phyloP scores from a whole-genome alignment of 1,140 invertebrate genomes.

The Laodelphax striatellus region DNA sequence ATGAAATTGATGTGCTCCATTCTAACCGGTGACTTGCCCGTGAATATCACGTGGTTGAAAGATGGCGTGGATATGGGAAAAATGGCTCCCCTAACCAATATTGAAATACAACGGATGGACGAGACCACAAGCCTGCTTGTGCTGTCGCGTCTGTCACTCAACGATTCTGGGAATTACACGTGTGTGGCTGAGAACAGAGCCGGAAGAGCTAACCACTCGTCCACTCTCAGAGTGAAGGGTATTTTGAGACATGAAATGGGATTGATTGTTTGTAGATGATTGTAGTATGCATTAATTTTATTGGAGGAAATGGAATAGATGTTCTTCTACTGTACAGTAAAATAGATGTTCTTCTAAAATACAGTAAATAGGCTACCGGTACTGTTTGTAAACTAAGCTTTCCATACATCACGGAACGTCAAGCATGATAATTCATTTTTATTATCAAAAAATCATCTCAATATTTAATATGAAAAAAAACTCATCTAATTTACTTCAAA shows the following conservation, averaged over 20 bases:
- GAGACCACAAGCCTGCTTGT: conserved; percentile 29
- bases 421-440: no score
- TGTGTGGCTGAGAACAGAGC: conserved; percentile 36
- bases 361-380: no score
- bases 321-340: no score
- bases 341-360: no score
- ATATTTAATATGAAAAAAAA: no score
- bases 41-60: conserved; percentile 55
- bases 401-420: no score
- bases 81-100: conserved; percentile 19
- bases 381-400: no score
- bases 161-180: conserved; percentile 37
- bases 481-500: no score
- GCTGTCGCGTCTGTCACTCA: conserved; percentile 27
- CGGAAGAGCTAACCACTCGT: conserved; percentile 21
- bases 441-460: no score
- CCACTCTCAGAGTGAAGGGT: conserved; percentile 23
- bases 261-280: no score
- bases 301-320: no score
- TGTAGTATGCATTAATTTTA: no score
- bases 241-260: conserved; percentile 4
- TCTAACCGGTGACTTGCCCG: conserved; percentile 58
- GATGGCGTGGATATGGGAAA: conserved; percentile 35
- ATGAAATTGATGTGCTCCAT: conserved; percentile 48
- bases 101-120: conserved; percentile 25